A percentile compares a stretch with the other conserved stretches of the same genome.
phyloP scores from a whole-genome alignment of 2,113 vertebrate genomes.

The Phyllostomus hastatus region DNA sequence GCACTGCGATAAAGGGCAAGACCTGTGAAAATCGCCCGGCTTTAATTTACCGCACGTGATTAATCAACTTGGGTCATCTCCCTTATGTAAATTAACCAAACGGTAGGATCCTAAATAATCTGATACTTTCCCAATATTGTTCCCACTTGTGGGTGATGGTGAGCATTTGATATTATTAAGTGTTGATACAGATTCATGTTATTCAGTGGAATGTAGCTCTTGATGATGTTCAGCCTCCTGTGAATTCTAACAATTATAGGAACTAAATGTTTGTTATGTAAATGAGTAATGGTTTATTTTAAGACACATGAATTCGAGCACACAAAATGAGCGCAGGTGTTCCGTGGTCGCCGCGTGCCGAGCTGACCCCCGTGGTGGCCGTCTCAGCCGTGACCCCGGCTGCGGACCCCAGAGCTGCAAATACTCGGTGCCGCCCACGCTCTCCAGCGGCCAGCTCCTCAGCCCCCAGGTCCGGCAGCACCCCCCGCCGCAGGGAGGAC shows the following conservation, averaged over 20 bases:
- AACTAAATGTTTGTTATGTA: not conserved
- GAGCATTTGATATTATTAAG: not conserved
- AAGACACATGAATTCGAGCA: not conserved
- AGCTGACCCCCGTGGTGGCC: not conserved
- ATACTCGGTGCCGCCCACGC: not conserved
- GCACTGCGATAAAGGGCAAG: not conserved
- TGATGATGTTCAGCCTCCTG: not conserved
- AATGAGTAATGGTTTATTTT: not conserved
- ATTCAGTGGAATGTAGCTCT: not conserved
- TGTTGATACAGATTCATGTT: not conserved
- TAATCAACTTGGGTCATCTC: not conserved
- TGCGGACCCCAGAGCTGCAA: not conserved
- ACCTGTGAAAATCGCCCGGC: not conserved
- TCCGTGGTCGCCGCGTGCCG: not conserved
- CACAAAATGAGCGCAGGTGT: not conserved
- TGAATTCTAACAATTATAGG: not conserved
- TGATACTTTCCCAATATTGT: not conserved
- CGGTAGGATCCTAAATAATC: not conserved
- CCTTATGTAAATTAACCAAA: not conserved
- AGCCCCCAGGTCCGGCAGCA: not conserved
- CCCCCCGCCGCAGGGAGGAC: fast-evolving
- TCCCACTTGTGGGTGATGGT: not conserved
- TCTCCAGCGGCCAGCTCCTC: not conserved
- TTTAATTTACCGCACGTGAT: not conserved
- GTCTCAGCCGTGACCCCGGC: not conserved